Conservation (phyloP, 2,888 invertebrate species). For the Leucania comma region DNA sequence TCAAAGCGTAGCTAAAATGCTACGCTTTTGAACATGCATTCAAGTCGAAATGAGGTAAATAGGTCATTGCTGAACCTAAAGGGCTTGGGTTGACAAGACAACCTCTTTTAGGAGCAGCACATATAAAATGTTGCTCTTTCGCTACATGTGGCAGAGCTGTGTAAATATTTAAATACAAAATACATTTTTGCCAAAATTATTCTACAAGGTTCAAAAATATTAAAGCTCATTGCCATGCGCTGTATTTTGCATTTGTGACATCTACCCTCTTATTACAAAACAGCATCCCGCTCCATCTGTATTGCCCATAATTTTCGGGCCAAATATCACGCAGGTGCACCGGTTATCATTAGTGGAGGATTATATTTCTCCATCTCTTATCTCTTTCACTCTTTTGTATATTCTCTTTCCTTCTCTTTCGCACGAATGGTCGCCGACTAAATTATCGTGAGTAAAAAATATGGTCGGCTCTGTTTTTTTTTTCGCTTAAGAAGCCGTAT, state of each 20-base stretch:
- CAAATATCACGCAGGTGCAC: slow-evolving; percentile 84
- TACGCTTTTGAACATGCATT: slow-evolving; percentile 20
- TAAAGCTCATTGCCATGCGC: slow-evolving; percentile 40
- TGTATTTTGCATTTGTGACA: slow-evolving; percentile 62
- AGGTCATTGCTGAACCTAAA: slow-evolving; percentile 22
- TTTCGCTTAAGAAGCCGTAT: slow-evolving; percentile 72
- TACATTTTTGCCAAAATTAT: slow-evolving; percentile 31
- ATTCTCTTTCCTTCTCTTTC: slow-evolving; percentile 57
- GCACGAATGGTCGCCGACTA: slow-evolving; percentile 62
- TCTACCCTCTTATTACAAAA: slow-evolving; percentile 67
- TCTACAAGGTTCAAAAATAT: slow-evolving; percentile 43
- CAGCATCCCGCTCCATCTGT: slow-evolving; percentile 72
- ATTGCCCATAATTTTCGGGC: slow-evolving; percentile 77
- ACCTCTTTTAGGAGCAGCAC: slow-evolving; percentile 30
- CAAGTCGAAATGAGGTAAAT: slow-evolving; percentile 27
- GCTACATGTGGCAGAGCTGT: background rate
- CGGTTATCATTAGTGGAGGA: slow-evolving; percentile 84
- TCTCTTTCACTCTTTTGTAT: slow-evolving; percentile 66
- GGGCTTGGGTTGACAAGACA: slow-evolving; percentile 3
- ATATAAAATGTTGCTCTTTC: background rate
- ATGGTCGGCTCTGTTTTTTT: slow-evolving; percentile 61
- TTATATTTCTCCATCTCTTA: slow-evolving; percentile 77
- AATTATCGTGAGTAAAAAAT: slow-evolving; percentile 67
- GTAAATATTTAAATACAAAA: slow-evolving; percentile 24
- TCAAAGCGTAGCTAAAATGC: slow-evolving; percentile 1